Evolutionary conservation across 2,797 vertebrate genomes (phyloP).

Genomic region (Labroides dimidiatus): DNA sequence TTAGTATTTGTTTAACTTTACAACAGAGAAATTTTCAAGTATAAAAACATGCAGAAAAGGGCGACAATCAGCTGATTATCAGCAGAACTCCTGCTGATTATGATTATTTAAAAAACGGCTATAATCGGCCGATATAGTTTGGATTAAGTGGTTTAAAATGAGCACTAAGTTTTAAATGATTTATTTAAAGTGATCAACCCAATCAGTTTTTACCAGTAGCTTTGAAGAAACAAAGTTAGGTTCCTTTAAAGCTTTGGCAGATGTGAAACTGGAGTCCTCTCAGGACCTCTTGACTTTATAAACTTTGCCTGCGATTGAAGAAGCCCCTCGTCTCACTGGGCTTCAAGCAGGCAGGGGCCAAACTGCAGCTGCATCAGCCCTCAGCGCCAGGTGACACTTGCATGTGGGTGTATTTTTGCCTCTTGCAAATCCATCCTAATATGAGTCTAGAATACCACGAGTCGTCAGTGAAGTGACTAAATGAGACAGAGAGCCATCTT

Average conservation of each 20-base stretch:
- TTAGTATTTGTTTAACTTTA: too few relatives aligned
- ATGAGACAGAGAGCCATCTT: constrained; percentile 41
- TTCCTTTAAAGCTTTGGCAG: constrained; percentile 27
- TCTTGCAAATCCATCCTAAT: constrained; percentile 67
- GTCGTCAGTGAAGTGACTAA: constrained; percentile 48
- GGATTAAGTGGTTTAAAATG: not conserved
- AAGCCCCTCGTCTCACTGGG: constrained; percentile 10
- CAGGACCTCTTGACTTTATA: constrained; percentile 31
- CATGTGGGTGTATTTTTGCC: constrained; percentile 76
- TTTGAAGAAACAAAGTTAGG: constrained; percentile 11
- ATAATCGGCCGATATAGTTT: too few relatives aligned
- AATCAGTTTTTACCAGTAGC: constrained; percentile 11
- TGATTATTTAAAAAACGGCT: too few relatives aligned
- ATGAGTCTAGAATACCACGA: constrained; percentile 62
- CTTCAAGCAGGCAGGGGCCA: constrained; percentile 20
- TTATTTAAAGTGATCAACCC: constrained; percentile 9
- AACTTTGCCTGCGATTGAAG: constrained; percentile 25
- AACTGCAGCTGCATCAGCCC: constrained; percentile 53
- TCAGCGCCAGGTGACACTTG: constrained; percentile 58
- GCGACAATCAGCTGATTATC: too few relatives aligned
- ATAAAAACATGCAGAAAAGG: too few relatives aligned
- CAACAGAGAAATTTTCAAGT: too few relatives aligned
- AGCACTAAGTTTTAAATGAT: constrained; percentile 1
- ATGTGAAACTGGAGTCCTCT: constrained; percentile 29
- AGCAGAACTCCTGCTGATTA: too few relatives aligned